Base-by-base conservation (phyloP, 2,888 invertebrate species). In the Drosophila cyrtoloma region DNA sequence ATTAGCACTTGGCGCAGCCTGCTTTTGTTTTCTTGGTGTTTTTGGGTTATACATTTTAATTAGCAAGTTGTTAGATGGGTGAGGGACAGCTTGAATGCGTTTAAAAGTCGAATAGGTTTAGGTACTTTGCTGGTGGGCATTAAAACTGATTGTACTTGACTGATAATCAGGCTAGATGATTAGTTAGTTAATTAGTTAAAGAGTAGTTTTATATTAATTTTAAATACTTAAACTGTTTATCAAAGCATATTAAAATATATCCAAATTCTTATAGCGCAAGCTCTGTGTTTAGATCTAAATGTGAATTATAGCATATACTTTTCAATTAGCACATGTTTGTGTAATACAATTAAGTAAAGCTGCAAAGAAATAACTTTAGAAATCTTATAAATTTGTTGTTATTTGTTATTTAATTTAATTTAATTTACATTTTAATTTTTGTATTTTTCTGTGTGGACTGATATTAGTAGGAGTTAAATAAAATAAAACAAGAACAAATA, bases 1-100 rank as follows among this genome's bases (percentile, higher is more conserved):
- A 87, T 87, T 85, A 82, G 59, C 77, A 73, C 72, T 69, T 78
- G 72, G 78, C 80, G 77, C 77, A 70, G 30, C 47, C 26, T 22
- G 55, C 44, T 58, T 67, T 63, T 74, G 53, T 68, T 64, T 56
- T 58, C 53, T 59, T 39, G 47, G 9, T n/a, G 28, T 55, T 58
- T 50, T 56, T 39, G 56, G 47, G 37, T 56, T 56, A 37, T 14
- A 12, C 37, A 57, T 62, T 72, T 42, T 35, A 39, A 53, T 60
- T 60, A 42, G 39, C 42, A 37, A 57, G 44, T 68, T 70, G 32
- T 58, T 9, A 47, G 51, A 19, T 42, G 53, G 57, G 39, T 37
- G 10, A n/a, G 26, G 28, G 26, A 44, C 26, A 44, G 42, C 51
- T 71, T 58, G 35, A 16, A 32, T 26, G 26, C 53, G 35, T 55